Evolutionary conservation across 1,140 invertebrate genomes (phyloP), one percentile per base, ranked within the genome.

Genomic region (Papilio polyxenes): DNA sequence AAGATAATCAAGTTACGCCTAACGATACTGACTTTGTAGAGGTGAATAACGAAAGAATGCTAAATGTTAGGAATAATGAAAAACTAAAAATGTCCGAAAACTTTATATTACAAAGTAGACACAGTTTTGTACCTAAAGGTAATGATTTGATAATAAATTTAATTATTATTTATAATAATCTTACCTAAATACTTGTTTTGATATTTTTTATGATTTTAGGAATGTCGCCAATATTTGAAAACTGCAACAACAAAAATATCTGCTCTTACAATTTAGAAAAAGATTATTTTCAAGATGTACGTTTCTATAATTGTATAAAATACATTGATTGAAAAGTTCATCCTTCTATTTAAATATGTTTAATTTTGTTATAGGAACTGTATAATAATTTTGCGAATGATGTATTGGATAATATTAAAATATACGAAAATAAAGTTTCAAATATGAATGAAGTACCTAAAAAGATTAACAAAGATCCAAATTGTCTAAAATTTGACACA

Each of bases 71-170:
- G 0, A 11, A 56, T 48, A 80, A 65, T 65, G 59, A 9, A 56
- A 59, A 56, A 15, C 76, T 2, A 40, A 78, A 62, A 40, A 20
- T 20, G 1, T 11, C 5, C 13, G 51, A 77, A 20, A 76, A 86
- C 79, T 92, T 93, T 86, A 84, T 87, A 83, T 69, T 93, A 4
- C 84, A 84, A 85, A 83, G 83, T 80, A 89, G 92, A 84, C 85
- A 81, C 20, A 82, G 82, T 77, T 93, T 91, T 84, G 59, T 94
- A 31, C 92, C 92, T 5, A 94, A 94, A 90, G 92, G 92, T 93
- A 87, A 53, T 31, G 0, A 13, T 15, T 53, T 77, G 37, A 7
- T 20, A 20, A 2, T 62, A 6, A 62, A 62, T 11, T 23, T 77
- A 76, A 49, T 31, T 31, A 48, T 1, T 77, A 76, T 49, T 31